A percentile compares a stretch with the other conserved stretches of the same genome.
Evolutionary conservation across 2,113 vertebrate genomes (phyloP).

Genomic region (Paramisgurnus dabryanus): DNA sequence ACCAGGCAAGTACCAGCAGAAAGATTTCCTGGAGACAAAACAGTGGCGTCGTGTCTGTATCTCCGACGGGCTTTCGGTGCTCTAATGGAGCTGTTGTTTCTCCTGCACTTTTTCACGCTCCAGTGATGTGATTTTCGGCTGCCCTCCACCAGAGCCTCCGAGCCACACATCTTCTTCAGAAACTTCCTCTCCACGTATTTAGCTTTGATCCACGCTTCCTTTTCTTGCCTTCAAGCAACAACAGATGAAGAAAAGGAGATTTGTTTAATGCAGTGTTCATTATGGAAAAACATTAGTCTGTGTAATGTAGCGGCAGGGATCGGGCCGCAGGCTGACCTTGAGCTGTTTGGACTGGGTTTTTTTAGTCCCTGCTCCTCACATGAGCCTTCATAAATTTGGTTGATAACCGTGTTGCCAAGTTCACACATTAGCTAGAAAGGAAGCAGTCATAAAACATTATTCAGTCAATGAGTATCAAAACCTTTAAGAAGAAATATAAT

Average conservation of each 20-base stretch:
- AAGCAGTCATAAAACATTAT: conserved; percentile 31
- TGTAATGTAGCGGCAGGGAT: conserved; percentile 59
- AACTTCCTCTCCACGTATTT: conserved; percentile 96
- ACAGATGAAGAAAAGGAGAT: background rate
- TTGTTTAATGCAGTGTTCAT: background rate
- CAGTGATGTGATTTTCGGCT: conserved; percentile 80
- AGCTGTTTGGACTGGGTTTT: conserved; percentile 79
- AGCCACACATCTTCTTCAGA: conserved; percentile 75
- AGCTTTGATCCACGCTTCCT: conserved; percentile 92
- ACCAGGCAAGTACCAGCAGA: conserved; percentile 77
- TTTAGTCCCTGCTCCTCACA: conserved; percentile 82
- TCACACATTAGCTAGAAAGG: conserved; percentile 92
- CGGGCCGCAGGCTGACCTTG: conserved; percentile 72
- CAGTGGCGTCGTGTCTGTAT: conserved; percentile 80
- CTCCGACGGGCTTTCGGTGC: conserved; percentile 76
- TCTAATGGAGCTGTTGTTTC: conserved; percentile 79
- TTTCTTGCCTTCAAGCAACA: conserved; percentile 82
- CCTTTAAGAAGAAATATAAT: no score
- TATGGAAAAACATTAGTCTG: no score
- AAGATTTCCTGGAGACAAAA: conserved; percentile 75
- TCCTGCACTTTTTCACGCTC: conserved; percentile 82
- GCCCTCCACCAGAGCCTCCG: conserved; percentile 71
- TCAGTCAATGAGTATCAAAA: background rate
- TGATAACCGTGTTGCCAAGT: conserved; percentile 92
- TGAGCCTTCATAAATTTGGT: conserved; percentile 92